Percentiles rank a stretch among this genome's conserved stretches.
Conservation (phyloP, 1,140 invertebrate genomes). For the Drosophila insularis region DNA sequence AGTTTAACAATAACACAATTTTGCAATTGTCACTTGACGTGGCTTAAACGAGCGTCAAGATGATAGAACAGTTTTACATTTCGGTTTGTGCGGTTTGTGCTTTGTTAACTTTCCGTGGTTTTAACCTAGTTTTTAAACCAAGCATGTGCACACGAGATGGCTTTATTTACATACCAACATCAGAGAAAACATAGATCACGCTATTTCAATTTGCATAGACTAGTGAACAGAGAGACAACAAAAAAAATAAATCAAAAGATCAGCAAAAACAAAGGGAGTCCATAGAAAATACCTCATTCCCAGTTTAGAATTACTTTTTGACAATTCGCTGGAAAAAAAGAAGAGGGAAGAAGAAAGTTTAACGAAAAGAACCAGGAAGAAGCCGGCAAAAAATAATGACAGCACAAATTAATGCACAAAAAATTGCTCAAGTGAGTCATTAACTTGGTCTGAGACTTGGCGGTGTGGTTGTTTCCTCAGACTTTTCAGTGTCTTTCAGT, state of each 20-base stretch:
- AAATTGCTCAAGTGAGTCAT: conserved; percentile 40
- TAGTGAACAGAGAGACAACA: conserved; percentile 31
- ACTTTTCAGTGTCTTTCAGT: conserved; percentile 18
- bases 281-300: not conserved
- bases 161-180: conserved; percentile 12
- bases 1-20: conserved; percentile 44
- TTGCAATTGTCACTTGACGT: conserved; percentile 54
- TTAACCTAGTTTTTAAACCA: conserved; percentile 10
- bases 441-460: conserved; percentile 25
- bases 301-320: conserved; percentile 27
- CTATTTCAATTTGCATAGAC: conserved; percentile 68
- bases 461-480: conserved; percentile 7
- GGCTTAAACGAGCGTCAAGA: conserved; percentile 13
- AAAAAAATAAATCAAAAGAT: not conserved
- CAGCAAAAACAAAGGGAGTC: not conserved
- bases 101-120: conserved; percentile 3
- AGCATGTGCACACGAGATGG: conserved; percentile 4
- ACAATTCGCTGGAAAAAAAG: conserved; percentile 1
- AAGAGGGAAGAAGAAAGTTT: conserved; percentile 6
- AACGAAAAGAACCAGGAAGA: conserved; percentile 12
- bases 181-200: conserved; percentile 41
- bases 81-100: not conserved
- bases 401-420: conserved; percentile 20
- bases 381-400: conserved; percentile 10
- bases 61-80: conserved; percentile 1